These are phyloP conservation scores for Epinotia demarniana DNA, from an alignment of 2,888 invertebrate genomes.

Conservation along the genomic window DNA sequence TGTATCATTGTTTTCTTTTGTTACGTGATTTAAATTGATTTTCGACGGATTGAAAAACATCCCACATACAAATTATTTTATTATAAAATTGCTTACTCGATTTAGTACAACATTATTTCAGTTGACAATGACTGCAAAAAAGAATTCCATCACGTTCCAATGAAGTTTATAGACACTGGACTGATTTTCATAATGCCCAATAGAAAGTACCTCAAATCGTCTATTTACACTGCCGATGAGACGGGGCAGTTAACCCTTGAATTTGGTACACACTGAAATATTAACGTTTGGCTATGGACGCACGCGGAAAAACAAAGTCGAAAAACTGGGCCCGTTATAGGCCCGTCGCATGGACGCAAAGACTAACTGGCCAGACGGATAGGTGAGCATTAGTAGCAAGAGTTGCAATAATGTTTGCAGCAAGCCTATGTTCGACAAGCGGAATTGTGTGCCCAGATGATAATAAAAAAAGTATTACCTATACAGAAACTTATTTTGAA, in stretches of 20 bases:
- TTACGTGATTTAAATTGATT: not conserved
- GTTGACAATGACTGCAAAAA: not conserved
- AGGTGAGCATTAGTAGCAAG: not conserved
- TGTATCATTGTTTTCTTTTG: no score
- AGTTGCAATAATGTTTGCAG: no score
- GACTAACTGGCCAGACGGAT: constrained; percentile 61
- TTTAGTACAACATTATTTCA: not conserved
- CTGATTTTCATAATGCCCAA: constrained; percentile 45
- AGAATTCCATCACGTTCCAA: not conserved
- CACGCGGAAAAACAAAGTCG: constrained; percentile 83
- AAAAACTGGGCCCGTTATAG: constrained; percentile 80
- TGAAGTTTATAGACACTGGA: not conserved
- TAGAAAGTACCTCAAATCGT: constrained; percentile 63
- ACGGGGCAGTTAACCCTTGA: constrained; percentile 80
- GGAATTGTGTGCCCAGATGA: no score
- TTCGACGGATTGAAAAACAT: not conserved
- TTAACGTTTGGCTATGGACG: constrained; percentile 79
- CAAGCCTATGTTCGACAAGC: no score
- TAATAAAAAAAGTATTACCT: no score
- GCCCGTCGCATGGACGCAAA: constrained; percentile 78
- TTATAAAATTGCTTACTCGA: no score
- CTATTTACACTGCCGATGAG: constrained; percentile 61
- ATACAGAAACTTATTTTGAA: no score
- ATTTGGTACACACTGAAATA: constrained; percentile 81
- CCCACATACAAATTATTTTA: no score